Percentiles rank a stretch among this genome's conserved stretches.
These are phyloP conservation scores for Sabellastarte sp. DNA, from an alignment of 2,888 invertebrate species.

Conservation along the genomic window DNA sequence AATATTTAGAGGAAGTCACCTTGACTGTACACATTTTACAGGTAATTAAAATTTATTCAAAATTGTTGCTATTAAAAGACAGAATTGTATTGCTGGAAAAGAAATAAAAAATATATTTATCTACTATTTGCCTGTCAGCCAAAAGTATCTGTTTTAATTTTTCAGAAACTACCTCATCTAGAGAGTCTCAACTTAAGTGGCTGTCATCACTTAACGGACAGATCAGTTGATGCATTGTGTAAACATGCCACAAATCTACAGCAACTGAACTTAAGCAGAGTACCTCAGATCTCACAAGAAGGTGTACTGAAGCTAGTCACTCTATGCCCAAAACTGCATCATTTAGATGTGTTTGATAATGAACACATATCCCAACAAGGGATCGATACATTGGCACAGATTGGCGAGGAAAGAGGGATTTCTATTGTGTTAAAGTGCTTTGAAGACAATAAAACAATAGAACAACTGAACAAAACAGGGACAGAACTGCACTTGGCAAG, in stretches of 20 bases:
- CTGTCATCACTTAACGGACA: conserved; percentile 46
- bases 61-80: too few relatives aligned
- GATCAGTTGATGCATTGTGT: conserved; percentile 32
- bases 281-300: conserved; percentile 35
- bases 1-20: too few relatives aligned
- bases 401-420: conserved; percentile 31
- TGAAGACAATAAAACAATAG: conserved; percentile 23
- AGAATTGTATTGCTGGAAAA: too few relatives aligned
- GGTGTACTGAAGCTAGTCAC: conserved; percentile 39
- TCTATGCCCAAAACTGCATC: conserved; percentile 17
- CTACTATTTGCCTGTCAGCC: too few relatives aligned
- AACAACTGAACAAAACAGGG: too few relatives aligned
- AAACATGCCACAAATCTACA: conserved; percentile 34
- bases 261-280: conserved; percentile 38
- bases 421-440: conserved; percentile 36
- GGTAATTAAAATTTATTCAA: too few relatives aligned
- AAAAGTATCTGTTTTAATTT: background rate
- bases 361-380: conserved; percentile 34
- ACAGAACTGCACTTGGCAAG: too few relatives aligned
- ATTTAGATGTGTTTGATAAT: conserved; percentile 44
- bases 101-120: too few relatives aligned
- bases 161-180: conserved; percentile 45
- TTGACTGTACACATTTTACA: too few relatives aligned
- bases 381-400: conserved; percentile 26
- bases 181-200: conserved; percentile 41